Percentiles rank a stretch among this genome's conserved stretches.
Evolutionary conservation across 2,888 invertebrate genomes (phyloP).

Genomic region (Drosophila algonquin): DNA sequence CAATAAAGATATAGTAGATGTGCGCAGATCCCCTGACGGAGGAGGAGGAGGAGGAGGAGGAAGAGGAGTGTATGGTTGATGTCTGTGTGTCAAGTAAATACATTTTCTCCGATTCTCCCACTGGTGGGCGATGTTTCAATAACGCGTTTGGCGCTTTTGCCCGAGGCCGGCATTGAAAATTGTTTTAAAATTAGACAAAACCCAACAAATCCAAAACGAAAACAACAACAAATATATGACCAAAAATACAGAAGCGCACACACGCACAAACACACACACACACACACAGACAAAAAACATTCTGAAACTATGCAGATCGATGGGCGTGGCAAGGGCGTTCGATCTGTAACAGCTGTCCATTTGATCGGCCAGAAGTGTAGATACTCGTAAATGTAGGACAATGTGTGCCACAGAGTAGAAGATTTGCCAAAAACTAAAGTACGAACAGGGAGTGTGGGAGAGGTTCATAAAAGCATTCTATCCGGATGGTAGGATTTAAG

Average conservation of each 20-base stretch:
- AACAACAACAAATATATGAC: slow-evolving; percentile 55
- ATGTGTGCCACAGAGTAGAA: too few relatives aligned
- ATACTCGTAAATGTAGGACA: not conserved
- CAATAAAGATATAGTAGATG: slow-evolving; percentile 4
- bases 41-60: not conserved
- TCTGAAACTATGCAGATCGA: slow-evolving; percentile 19
- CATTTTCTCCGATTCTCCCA: slow-evolving; percentile 51
- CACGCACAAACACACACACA: not conserved
- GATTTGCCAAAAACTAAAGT: too few relatives aligned
- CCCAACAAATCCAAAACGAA: slow-evolving; percentile 48
- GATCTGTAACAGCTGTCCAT: slow-evolving; percentile 46
- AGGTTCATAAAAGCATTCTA: too few relatives aligned
- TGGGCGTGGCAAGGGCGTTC: slow-evolving; percentile 44
- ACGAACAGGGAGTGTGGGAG: too few relatives aligned
- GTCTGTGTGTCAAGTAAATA: slow-evolving; percentile 57
- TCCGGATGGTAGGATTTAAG: too few relatives aligned
- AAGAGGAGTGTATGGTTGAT: not conserved
- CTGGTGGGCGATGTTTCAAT: slow-evolving; percentile 57
- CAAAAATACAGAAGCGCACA: slow-evolving; percentile 44
- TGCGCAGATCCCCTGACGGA: not conserved
- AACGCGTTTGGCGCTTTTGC: slow-evolving; percentile 64
- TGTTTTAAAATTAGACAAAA: slow-evolving; percentile 64
- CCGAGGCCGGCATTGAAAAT: slow-evolving; percentile 71
- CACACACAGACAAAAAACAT: not conserved
- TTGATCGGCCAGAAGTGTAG: not conserved